Conservation (phyloP, 2,797 vertebrate genomes). For the Chromobotia macracanthus region DNA sequence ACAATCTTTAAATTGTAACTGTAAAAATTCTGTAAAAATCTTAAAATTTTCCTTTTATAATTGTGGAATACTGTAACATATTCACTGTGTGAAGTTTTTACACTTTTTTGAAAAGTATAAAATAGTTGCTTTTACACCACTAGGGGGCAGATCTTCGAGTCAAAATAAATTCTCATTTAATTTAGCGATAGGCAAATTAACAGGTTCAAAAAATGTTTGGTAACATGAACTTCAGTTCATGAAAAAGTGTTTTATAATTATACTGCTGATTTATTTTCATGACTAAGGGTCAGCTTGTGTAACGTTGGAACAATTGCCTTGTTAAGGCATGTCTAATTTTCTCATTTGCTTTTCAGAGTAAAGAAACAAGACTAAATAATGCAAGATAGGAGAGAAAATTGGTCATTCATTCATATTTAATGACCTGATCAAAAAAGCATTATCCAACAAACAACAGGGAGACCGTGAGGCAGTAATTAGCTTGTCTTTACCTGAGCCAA, state of each 20-base stretch:
- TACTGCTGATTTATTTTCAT: not conserved
- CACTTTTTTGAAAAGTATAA: too few relatives aligned
- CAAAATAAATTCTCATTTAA: too few relatives aligned
- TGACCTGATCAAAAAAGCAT: conserved; percentile 71
- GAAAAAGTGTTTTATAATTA: not conserved
- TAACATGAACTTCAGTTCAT: not conserved
- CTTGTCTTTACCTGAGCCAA: conserved; percentile 39
- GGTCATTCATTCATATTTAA: conserved; percentile 76
- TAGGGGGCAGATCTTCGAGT: too few relatives aligned
- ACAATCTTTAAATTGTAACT: too few relatives aligned
- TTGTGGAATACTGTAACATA: too few relatives aligned
- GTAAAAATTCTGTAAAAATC: too few relatives aligned
- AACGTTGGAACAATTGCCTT: not conserved
- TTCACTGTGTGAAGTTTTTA: too few relatives aligned
- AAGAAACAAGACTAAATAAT: conserved; percentile 68
- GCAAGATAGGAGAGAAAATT: conserved; percentile 75
- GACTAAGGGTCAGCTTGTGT: not conserved
- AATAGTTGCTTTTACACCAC: too few relatives aligned
- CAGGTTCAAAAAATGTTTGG: too few relatives aligned
- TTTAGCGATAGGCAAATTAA: too few relatives aligned
- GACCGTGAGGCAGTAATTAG: conserved; percentile 69
- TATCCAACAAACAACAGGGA: conserved; percentile 66
- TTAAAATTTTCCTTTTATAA: too few relatives aligned
- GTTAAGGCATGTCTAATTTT: not conserved
- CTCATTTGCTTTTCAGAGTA: not conserved